Base-by-base conservation (phyloP, 1,140 invertebrate genomes). In the Pectinophora gossypiella region DNA sequence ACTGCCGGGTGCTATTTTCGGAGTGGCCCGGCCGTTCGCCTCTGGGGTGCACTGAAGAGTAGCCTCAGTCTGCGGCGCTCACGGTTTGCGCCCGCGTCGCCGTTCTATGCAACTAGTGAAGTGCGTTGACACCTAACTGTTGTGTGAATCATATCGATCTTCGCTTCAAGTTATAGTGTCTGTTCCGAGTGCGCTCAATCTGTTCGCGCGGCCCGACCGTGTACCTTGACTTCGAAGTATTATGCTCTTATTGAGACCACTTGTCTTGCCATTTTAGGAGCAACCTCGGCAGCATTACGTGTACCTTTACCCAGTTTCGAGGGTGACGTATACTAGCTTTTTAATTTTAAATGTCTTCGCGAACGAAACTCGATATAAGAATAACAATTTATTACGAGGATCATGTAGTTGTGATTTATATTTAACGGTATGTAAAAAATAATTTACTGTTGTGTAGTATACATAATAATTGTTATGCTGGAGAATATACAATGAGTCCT, bases 351-450 rank as follows among this genome's bases (percentile, higher is more conserved):
- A 84, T 90, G 88, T 90, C 89, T 60, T 89, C 85, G 62, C 79
- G 82, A 43, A 81, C 80, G 46, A 89, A 89, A 81, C 64, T 88
- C 12, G 76, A 88, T 67, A 90, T 90, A 68, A 77, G 89, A 60
- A 89, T 90, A 59, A 91, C 89, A 6, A 89, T 91, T 54, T 89
- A 86, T 77, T 90, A 89, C 62, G 88, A 90, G 59, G 83, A 89
- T 61, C 79, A 82, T 69, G 72, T 87, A 38, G 76, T 85, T 65
- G 75, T 87, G 19, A 73, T 85, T 66, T 85, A 87, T 69, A 85
- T 87, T 52, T 85, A 64, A 54, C 44, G 32, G 43, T 56, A 23
- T 56, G 61, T 59, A 56, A 42, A n/a, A n/a, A n/a, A n/a, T n/a
- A n/a, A n/a, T n/a, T n/a, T n/a, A n/a, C n/a, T n/a, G n/a, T n/a